Percentiles rank a stretch among this genome's conserved stretches.
These are phyloP conservation scores for Clinocottus analis DNA, from an alignment of 2,113 vertebrate species.

Conservation along the genomic window DNA sequence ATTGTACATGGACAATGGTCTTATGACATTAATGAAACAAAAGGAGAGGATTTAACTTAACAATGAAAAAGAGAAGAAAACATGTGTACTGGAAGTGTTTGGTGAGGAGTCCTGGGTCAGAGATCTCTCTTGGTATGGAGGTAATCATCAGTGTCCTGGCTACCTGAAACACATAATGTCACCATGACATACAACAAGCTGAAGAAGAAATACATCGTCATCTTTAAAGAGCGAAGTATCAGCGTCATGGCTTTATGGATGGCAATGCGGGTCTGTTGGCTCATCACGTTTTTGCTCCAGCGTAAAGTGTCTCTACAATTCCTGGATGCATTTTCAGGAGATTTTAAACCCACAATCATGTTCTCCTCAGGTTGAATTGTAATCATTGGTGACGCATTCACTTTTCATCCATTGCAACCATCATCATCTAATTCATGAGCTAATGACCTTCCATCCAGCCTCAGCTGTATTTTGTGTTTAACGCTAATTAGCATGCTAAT, in stretches of 20 bases:
- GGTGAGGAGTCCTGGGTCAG: conserved; percentile 91
- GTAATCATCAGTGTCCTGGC: conserved; percentile 95
- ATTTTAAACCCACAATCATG: not conserved
- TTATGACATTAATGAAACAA: not conserved
- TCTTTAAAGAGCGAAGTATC: not conserved
- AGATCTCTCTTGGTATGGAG: conserved; percentile 91
- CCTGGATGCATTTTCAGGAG: not conserved
- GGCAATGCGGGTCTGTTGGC: not conserved
- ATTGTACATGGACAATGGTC: not conserved
- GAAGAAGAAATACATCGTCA: not conserved
- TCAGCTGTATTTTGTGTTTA: not conserved
- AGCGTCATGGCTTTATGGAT: not conserved
- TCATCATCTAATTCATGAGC: not conserved
- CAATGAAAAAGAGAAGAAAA: conserved; percentile 33
- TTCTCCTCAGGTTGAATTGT: not conserved
- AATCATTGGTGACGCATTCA: not conserved
- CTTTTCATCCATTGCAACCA: not conserved
- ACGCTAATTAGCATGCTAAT: not conserved
- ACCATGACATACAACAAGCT: not conserved
- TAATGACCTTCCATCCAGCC: not conserved
- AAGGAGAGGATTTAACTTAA: conserved; percentile 7
- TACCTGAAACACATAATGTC: conserved; percentile 78
- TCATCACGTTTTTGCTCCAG: not conserved
- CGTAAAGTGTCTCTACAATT: not conserved
- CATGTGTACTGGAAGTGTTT: conserved; percentile 96